Conservation (phyloP, 2,888 invertebrate species). For the Poecilobothrus nobilitatus region DNA sequence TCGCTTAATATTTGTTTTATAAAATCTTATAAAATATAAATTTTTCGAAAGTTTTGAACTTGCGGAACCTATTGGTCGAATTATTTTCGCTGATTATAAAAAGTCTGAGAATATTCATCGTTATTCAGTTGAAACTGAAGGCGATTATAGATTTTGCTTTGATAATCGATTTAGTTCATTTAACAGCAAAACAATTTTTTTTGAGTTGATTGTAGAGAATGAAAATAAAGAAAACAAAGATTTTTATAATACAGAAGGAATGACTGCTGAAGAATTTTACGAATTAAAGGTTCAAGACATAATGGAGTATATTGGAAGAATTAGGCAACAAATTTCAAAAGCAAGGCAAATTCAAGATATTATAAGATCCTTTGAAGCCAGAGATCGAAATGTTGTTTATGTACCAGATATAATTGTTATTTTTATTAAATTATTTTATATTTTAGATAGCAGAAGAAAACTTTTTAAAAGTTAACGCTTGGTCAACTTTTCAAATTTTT, state of each 20-base stretch:
- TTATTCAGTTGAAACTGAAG: constrained; percentile 51
- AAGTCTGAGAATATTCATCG: constrained; percentile 63
- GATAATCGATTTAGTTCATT: constrained; percentile 80
- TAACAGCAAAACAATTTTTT: constrained; percentile 74
- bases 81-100: constrained; percentile 60
- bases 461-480: constrained; percentile 69
- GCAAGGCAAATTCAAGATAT: constrained; percentile 60
- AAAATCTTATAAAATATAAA: too few species aligned
- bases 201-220: constrained; percentile 62
- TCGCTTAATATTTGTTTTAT: too few species aligned
- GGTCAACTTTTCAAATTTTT: constrained; percentile 64
- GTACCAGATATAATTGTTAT: too few species aligned
- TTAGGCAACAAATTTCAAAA: constrained; percentile 53
- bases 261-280: constrained; percentile 49
- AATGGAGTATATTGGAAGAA: constrained; percentile 55
- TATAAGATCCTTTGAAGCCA: constrained; percentile 64
- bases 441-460: constrained; percentile 57
- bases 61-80: constrained; percentile 56
- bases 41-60: constrained; percentile 55
- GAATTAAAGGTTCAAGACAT: constrained; percentile 55
- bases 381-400: constrained; percentile 60
- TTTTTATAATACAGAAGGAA: constrained; percentile 36
- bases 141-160: constrained; percentile 78
- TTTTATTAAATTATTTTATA: not conserved
- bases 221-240: constrained; percentile 49